Evolutionary conservation across 2,113 vertebrate genomes (phyloP).

Genomic region (Solea senegalensis): DNA sequence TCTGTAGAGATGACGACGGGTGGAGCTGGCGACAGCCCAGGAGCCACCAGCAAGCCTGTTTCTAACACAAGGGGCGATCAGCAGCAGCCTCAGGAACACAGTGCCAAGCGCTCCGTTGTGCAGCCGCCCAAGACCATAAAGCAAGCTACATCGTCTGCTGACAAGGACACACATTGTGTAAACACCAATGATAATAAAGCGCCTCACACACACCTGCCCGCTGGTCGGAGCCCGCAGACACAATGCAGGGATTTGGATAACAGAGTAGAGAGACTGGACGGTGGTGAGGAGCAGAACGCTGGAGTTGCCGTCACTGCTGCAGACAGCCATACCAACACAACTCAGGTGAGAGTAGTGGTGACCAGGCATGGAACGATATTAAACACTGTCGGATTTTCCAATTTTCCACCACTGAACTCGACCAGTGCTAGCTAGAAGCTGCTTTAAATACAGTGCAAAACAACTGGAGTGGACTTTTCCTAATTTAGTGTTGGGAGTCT

Average conservation of each 20-base stretch:
- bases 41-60: constrained; percentile 19
- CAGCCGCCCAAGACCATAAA: constrained; percentile 45
- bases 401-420: no score
- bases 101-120: constrained; percentile 63
- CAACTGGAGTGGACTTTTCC: no score
- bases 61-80: constrained; percentile 50
- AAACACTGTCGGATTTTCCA: no score
- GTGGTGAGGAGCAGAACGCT: constrained; percentile 28
- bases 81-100: constrained; percentile 68
- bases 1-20: constrained; percentile 39
- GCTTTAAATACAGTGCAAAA: no score
- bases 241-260: constrained; percentile 42
- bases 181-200: constrained; percentile 49
- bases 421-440: no score
- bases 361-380: no score
- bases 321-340: constrained; percentile 26
- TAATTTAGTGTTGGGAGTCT: no score
- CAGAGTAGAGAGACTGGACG: constrained; percentile 25
- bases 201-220: constrained; percentile 18
- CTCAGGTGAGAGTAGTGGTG: constrained; percentile 64
- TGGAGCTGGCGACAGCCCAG: constrained; percentile 6
- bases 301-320: constrained; percentile 1
- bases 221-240: constrained; percentile 34
- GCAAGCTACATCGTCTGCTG: constrained; percentile 18
- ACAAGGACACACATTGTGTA: constrained; percentile 53